Percentiles rank a stretch among this genome's conserved stretches.
Conservation (phyloP, 2,797 vertebrate genomes). For the Microctenopoma lineatum region DNA sequence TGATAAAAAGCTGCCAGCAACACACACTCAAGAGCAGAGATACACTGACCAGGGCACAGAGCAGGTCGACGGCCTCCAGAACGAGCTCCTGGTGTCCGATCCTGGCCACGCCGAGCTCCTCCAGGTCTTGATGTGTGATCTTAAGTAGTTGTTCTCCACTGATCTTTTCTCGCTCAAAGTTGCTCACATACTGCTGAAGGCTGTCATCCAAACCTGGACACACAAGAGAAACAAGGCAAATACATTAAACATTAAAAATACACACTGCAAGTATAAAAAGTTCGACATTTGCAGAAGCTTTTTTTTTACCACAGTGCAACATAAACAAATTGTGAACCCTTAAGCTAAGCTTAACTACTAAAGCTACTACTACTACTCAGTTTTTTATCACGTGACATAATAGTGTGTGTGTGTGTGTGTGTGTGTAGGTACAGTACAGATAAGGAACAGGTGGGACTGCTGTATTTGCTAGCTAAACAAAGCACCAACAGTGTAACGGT, state of each 20-base stretch:
- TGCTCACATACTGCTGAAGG: conserved; percentile 92
- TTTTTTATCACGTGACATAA: conserved; percentile 9
- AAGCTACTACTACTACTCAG: no score
- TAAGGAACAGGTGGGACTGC: conserved; percentile 78
- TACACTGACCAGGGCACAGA: conserved; percentile 95
- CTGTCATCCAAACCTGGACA: conserved; percentile 91
- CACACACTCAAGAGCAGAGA: no score
- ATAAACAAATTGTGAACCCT: background rate
- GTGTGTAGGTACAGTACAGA: conserved; percentile 34
- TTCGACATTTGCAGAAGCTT: background rate
- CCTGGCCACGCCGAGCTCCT: conserved; percentile 93
- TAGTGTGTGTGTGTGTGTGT: background rate
- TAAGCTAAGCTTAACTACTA: background rate
- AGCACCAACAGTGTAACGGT: conserved; percentile 67
- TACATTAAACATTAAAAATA: background rate
- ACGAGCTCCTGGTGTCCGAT: conserved; percentile 98
- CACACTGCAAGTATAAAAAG: background rate
- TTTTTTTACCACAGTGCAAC: background rate
- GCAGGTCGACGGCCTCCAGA: conserved; percentile 95
- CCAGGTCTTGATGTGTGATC: conserved; percentile 97
- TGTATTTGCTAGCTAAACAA: conserved; percentile 71
- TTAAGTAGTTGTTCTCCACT: conserved; percentile 94
- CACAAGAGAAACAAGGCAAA: background rate
- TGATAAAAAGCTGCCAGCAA: background rate
- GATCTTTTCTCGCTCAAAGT: conserved; percentile 97